Evolutionary conservation across 2,113 vertebrate genomes (phyloP).

Genomic region (Pseudorasbora parva): DNA sequence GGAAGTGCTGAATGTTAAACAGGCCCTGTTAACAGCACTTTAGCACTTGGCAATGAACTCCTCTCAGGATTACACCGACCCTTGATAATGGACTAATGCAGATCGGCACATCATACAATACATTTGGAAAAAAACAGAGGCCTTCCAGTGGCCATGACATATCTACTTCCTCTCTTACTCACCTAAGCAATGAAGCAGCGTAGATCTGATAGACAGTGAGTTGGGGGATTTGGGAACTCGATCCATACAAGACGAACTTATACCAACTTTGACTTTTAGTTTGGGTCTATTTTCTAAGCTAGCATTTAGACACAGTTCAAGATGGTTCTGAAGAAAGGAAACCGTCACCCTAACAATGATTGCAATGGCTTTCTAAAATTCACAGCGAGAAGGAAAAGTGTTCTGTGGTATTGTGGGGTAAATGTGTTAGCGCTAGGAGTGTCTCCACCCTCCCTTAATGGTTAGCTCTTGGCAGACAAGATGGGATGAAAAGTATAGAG

Average conservation of each 20-base stretch:
- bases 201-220: background rate
- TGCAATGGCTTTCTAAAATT: slow-evolving; percentile 47
- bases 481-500: slow-evolving; percentile 50
- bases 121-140: slow-evolving; percentile 50
- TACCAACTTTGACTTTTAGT: slow-evolving; percentile 15
- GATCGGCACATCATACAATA: slow-evolving; percentile 60
- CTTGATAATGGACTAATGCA: slow-evolving; percentile 73
- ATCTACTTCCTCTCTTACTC: background rate
- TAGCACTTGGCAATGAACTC: slow-evolving; percentile 75
- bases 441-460: slow-evolving; percentile 60
- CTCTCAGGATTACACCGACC: slow-evolving; percentile 74
- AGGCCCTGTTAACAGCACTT: slow-evolving; percentile 81
- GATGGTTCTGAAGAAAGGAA: slow-evolving; percentile 55
- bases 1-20: slow-evolving; percentile 80
- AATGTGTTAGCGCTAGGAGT: slow-evolving; percentile 65
- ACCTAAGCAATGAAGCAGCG: background rate
- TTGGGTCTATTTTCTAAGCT: slow-evolving; percentile 15
- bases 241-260: background rate
- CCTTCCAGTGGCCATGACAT: slow-evolving; percentile 6
- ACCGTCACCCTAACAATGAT: slow-evolving; percentile 66
- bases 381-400: slow-evolving; percentile 64
- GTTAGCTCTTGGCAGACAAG: slow-evolving; percentile 49
- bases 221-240: slow-evolving; percentile 12
- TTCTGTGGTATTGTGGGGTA: slow-evolving; percentile 59
- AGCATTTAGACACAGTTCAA: slow-evolving; percentile 20